Evolutionary conservation across 2,797 vertebrate genomes (phyloP).

Genomic region (Bradypodion ventrale): DNA sequence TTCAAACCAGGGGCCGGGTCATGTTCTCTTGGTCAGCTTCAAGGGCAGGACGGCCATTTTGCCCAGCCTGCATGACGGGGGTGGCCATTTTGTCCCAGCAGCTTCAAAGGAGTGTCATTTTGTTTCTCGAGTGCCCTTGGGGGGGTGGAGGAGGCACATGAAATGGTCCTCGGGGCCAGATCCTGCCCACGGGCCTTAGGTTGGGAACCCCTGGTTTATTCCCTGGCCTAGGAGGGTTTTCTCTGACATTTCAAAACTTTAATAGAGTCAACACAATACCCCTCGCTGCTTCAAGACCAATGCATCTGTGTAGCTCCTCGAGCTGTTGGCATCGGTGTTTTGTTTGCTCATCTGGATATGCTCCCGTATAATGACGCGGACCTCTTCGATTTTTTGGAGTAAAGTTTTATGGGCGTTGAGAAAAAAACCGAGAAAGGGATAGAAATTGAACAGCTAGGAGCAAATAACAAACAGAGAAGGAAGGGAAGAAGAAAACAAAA

Average conservation of each 20-base stretch:
- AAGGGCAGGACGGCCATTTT: too few relatives aligned
- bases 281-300: constrained; percentile 72
- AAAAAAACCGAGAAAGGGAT: constrained; percentile 73
- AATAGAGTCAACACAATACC: constrained; percentile 51
- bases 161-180: too few relatives aligned
- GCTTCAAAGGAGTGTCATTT: too few relatives aligned
- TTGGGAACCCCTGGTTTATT: too few relatives aligned
- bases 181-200: too few relatives aligned
- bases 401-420: constrained; percentile 73
- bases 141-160: too few relatives aligned
- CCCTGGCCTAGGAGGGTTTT: background rate
- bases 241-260: background rate
- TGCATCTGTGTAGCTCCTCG: constrained; percentile 72
- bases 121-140: too few relatives aligned
- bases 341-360: constrained; percentile 59
- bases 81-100: too few relatives aligned
- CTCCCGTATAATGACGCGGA: constrained; percentile 65
- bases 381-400: constrained; percentile 72
- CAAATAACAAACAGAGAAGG: background rate
- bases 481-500: background rate
- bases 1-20: too few relatives aligned
- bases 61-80: too few relatives aligned
- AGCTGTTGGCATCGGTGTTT: constrained; percentile 30
- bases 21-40: too few relatives aligned
- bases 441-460: constrained; percentile 75